Conservation (phyloP, 2,888 invertebrate genomes). For the Macropis europaea region DNA sequence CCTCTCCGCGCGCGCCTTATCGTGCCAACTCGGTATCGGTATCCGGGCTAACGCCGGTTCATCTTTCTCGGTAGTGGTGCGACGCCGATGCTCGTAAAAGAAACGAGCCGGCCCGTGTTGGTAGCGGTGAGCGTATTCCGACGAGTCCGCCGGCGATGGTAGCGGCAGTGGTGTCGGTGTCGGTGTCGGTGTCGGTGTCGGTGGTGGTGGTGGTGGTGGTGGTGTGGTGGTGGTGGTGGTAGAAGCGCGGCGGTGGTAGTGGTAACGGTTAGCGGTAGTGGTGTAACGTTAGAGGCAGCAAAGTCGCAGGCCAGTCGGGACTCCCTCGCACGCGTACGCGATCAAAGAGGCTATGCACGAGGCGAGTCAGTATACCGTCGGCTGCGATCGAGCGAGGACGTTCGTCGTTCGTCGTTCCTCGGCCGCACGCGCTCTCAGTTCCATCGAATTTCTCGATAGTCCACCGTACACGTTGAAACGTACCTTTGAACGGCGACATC, state of each 20-base stretch:
- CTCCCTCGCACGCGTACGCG: constrained; percentile 62
- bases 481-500: too few species aligned
- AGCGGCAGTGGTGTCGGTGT: constrained; percentile 27
- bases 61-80: constrained; percentile 10
- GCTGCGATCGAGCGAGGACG: constrained; percentile 56
- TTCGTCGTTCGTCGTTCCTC: neutral
- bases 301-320: constrained; percentile 51
- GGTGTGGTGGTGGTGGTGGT: neutral
- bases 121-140: too few species aligned
- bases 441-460: neutral
- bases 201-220: neutral
- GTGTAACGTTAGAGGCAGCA: constrained; percentile 29
- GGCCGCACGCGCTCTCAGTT: neutral
- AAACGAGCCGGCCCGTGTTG: too few species aligned
- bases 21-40: too few species aligned
- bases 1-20: neutral
- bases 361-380: constrained; percentile 71
- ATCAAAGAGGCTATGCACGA: constrained; percentile 49
- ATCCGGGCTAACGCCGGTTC: neutral
- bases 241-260: constrained; percentile 7
- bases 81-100: too few species aligned
- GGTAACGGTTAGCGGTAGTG: constrained; percentile 9
- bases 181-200: constrained; percentile 13
- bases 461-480: too few species aligned
- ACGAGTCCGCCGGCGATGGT: too few species aligned